phyloP scores from a whole-genome alignment of 2,113 vertebrate species.

The Gambusia holbrooki region DNA sequence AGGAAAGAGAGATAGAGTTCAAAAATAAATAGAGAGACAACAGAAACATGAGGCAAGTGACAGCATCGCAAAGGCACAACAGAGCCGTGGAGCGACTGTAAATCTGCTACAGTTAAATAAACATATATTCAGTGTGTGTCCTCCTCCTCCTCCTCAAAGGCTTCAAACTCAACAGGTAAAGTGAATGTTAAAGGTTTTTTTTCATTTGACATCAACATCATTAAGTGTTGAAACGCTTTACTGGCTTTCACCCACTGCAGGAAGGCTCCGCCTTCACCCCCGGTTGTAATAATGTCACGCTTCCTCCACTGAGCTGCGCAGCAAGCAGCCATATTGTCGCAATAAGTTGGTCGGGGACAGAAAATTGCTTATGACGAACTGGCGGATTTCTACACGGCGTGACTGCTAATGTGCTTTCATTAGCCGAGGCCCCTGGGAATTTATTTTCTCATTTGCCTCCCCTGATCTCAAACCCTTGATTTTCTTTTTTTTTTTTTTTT shows the following conservation, averaged over 20 bases:
- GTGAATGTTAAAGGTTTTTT: not conserved
- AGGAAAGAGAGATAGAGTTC: not conserved
- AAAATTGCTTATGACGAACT: slow-evolving; percentile 48
- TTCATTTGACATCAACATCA: slow-evolving; percentile 5
- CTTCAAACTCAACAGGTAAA: slow-evolving; percentile 42
- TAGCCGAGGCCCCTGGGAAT: slow-evolving; percentile 47
- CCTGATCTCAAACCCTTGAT: slow-evolving; percentile 25
- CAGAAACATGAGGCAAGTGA: not conserved
- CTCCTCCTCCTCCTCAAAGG: not conserved
- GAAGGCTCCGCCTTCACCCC: slow-evolving; percentile 2
- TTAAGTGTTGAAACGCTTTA: slow-evolving; percentile 5
- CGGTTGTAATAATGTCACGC: slow-evolving; percentile 7
- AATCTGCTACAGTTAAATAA: slow-evolving; percentile 56
- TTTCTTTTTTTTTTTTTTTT: not conserved
- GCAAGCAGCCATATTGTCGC: slow-evolving; percentile 20
- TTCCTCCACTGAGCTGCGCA: slow-evolving; percentile 11
- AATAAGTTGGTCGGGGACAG: not conserved
- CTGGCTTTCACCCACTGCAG: slow-evolving; percentile 2
- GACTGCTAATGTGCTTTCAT: slow-evolving; percentile 51
- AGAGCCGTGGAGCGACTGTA: slow-evolving; percentile 32
- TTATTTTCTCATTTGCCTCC: slow-evolving; percentile 49
- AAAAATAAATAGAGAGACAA: not conserved
- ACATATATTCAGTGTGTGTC: slow-evolving; percentile 26
- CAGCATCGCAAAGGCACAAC: slow-evolving; percentile 36
- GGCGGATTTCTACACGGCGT: slow-evolving; percentile 28